Conservation (phyloP, 1,140 invertebrate species). For the Drosophila parvula region DNA sequence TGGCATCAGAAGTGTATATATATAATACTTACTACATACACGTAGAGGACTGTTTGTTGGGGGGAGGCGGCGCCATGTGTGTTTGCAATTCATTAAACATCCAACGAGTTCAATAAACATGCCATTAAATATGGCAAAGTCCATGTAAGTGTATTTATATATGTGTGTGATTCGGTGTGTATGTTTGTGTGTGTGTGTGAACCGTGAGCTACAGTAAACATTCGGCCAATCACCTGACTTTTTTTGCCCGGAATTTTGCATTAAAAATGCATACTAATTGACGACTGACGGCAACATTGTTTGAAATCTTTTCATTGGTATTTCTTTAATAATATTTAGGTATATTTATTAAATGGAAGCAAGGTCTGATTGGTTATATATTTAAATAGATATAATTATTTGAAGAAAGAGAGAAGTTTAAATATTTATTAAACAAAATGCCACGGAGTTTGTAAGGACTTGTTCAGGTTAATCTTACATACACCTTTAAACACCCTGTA, state of each 20-base stretch:
- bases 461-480: too few relatives aligned
- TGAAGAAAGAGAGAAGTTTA: too few relatives aligned
- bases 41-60: background rate
- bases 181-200: background rate
- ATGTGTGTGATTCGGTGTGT: too few relatives aligned
- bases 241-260: background rate
- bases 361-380: too few relatives aligned
- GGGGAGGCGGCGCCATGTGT: constrained; percentile 16
- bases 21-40: background rate
- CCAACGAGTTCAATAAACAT: constrained; percentile 67
- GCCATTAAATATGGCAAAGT: constrained; percentile 50
- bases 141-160: constrained; percentile 11
- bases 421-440: too few relatives aligned
- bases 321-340: background rate
- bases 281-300: background rate
- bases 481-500: too few relatives aligned
- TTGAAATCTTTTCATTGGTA: background rate
- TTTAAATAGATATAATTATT: too few relatives aligned
- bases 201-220: constrained; percentile 34
- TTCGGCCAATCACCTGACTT: background rate
- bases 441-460: too few relatives aligned
- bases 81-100: constrained; percentile 75
- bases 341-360: too few relatives aligned
- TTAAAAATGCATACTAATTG: constrained; percentile 39
- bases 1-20: background rate